A percentile compares a stretch with the other conserved stretches of the same genome.
These are phyloP conservation scores for Mungos mungo DNA, from an alignment of 2,113 vertebrate genomes.

Conservation along the genomic window DNA sequence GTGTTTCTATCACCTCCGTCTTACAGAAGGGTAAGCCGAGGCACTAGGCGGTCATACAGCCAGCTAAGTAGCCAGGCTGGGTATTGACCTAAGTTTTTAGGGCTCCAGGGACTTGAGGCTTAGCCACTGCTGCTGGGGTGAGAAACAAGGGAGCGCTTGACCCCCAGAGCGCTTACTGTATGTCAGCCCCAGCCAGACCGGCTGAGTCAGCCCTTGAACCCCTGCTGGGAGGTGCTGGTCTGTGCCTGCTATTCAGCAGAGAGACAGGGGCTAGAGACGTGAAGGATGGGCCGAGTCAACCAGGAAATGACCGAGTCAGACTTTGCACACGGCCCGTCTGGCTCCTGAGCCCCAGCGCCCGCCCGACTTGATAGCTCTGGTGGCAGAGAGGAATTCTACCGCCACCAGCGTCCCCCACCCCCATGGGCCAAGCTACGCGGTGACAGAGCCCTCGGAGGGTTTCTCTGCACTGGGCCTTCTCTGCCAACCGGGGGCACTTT, in stretches of 20 bases:
- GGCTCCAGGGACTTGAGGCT: background rate
- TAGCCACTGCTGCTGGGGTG: background rate
- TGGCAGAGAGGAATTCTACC: rapidly evolving
- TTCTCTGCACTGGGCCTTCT: background rate
- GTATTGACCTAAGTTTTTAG: background rate
- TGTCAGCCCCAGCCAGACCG: background rate
- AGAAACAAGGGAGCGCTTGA: background rate
- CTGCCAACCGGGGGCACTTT: background rate
- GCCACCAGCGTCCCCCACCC: rapidly evolving
- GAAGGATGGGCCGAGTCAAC: background rate
- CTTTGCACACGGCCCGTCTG: background rate
- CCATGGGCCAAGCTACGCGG: rapidly evolving
- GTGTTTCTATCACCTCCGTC: background rate
- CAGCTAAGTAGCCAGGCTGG: background rate
- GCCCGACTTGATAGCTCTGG: background rate
- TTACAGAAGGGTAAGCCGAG: background rate
- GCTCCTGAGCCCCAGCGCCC: background rate
- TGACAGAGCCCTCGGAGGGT: background rate
- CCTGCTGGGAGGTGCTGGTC: background rate
- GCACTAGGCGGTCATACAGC: rapidly evolving
- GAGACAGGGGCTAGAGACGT: background rate
- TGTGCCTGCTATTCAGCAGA: no score
- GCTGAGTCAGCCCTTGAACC: background rate
- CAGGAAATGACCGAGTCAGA: background rate
- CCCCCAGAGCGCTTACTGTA: background rate